These are phyloP conservation scores for Sorex araneus DNA, from an alignment of 2,113 vertebrate genomes.

Conservation along the genomic window DNA sequence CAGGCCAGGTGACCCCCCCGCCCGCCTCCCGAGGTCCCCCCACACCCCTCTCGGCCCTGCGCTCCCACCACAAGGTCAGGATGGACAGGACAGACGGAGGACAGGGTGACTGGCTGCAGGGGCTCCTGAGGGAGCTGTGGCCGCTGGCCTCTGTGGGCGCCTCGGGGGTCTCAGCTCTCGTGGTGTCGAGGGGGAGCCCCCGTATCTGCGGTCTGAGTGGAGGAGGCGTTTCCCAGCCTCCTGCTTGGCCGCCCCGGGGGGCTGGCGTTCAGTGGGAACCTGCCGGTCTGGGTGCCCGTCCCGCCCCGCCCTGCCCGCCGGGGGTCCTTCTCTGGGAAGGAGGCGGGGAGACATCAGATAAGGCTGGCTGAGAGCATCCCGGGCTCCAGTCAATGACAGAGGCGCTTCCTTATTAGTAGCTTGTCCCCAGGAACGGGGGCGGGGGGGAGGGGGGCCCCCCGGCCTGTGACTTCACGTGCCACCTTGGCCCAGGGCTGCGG, in stretches of 20 bases:
- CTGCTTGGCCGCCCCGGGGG: background rate
- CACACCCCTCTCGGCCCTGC: background rate
- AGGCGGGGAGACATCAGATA: background rate
- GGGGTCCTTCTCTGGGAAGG: constrained; percentile 38
- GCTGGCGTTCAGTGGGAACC: background rate
- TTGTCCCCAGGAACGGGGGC: background rate
- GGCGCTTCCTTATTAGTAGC: background rate
- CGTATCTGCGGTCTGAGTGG: background rate
- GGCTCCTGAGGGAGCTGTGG: too few species aligned
- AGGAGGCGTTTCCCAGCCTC: background rate
- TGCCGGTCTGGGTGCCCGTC: background rate
- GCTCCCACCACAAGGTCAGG: background rate
- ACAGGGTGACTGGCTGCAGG: too few species aligned
- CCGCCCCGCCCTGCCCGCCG: background rate
- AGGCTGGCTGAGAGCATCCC: background rate
- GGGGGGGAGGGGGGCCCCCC: background rate
- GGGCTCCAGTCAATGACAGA: background rate
- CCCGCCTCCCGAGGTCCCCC: too few species aligned
- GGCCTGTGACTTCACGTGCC: background rate
- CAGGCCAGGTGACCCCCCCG: too few species aligned
- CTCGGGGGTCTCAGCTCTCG: too few species aligned
- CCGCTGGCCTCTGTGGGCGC: too few species aligned
- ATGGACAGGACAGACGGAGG: background rate
- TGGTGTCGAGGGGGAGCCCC: too few species aligned
- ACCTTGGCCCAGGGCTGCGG: background rate